Percentiles rank a stretch among this genome's conserved stretches.
Evolutionary conservation across 1,140 invertebrate genomes (phyloP).

Genomic region (Leptoteleia sp.): DNA sequence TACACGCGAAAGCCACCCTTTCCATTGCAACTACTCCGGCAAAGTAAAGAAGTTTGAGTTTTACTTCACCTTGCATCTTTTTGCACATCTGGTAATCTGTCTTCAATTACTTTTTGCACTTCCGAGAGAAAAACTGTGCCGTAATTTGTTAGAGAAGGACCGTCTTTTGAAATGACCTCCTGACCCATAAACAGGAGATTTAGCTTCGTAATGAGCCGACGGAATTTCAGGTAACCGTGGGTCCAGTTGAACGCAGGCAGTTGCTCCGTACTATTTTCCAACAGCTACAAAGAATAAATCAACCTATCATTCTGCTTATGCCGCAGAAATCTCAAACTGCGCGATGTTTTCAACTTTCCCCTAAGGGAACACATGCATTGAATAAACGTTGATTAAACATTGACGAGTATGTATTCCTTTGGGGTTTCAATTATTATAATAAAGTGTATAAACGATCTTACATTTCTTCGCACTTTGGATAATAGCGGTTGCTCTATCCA

Average conservation of each 20-base stretch:
- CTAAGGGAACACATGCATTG: too few relatives aligned
- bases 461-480: slow-evolving; percentile 60
- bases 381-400: too few relatives aligned
- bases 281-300: slow-evolving; percentile 50
- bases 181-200: slow-evolving; percentile 63
- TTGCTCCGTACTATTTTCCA: slow-evolving; percentile 41
- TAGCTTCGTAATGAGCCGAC: slow-evolving; percentile 68
- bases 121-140: slow-evolving; percentile 60
- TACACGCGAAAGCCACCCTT: slow-evolving; percentile 23
- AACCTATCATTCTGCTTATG: too few relatives aligned
- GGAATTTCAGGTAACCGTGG: slow-evolving; percentile 71
- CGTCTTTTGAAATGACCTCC: slow-evolving; percentile 63
- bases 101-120: slow-evolving; percentile 68
- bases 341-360: too few relatives aligned
- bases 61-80: slow-evolving; percentile 64
- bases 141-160: slow-evolving; percentile 66
- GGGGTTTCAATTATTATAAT: too few relatives aligned
- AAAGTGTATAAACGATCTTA: too few relatives aligned
- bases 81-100: slow-evolving; percentile 66
- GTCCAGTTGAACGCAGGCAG: slow-evolving; percentile 74
- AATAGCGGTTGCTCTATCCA: slow-evolving; percentile 72
- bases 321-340: too few relatives aligned
- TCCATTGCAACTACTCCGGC: slow-evolving; percentile 35
- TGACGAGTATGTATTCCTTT: too few relatives aligned
- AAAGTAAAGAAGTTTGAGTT: slow-evolving; percentile 62